Evolutionary conservation across 2,113 vertebrate species (phyloP).

Genomic region (Proterorhinus semilunaris): DNA sequence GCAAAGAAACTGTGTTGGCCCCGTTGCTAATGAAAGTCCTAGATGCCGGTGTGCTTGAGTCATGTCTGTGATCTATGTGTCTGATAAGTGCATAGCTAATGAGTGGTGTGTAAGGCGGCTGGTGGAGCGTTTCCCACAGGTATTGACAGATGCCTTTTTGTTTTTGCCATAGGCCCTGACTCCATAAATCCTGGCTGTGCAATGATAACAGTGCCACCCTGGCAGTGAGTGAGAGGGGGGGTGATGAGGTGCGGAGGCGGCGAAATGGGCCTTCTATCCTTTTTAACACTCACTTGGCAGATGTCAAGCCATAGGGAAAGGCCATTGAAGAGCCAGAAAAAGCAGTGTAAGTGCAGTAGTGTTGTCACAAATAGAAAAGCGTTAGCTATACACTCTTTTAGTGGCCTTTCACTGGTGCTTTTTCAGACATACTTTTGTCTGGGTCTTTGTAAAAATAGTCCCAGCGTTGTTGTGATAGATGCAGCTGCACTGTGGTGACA

Average conservation of each 20-base stretch:
- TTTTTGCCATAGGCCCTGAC: constrained; percentile 94
- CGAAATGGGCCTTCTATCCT: constrained; percentile 61
- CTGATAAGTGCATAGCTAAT: constrained; percentile 99
- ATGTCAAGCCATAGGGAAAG: constrained; percentile 66
- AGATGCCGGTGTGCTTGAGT: constrained; percentile 95
- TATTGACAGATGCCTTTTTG: constrained; percentile 98
- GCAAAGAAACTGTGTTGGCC: constrained; percentile 50
- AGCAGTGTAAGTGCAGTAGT: constrained; percentile 57
- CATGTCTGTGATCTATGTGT: constrained; percentile 98
- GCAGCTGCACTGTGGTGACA: constrained; percentile 75
- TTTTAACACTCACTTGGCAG: constrained; percentile 73
- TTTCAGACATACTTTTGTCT: constrained; percentile 60
- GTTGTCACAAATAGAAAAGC: constrained; percentile 67
- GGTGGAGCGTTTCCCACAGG: constrained; percentile 90
- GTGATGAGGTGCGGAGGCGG: constrained; percentile 39
- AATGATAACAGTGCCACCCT: constrained; percentile 95
- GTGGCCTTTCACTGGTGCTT: constrained; percentile 54
- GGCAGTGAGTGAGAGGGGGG: constrained; percentile 81
- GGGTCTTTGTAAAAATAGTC: constrained; percentile 73
- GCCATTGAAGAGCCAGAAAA: constrained; percentile 52
- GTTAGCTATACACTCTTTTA: constrained; percentile 52
- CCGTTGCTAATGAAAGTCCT: constrained; percentile 94
- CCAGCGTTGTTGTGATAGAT: constrained; percentile 73
- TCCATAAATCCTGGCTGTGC: constrained; percentile 94
- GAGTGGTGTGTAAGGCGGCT: constrained; percentile 81